Evolutionary conservation across 2,888 invertebrate genomes (phyloP).

Genomic region (Eupeodes latifasciatus): DNA sequence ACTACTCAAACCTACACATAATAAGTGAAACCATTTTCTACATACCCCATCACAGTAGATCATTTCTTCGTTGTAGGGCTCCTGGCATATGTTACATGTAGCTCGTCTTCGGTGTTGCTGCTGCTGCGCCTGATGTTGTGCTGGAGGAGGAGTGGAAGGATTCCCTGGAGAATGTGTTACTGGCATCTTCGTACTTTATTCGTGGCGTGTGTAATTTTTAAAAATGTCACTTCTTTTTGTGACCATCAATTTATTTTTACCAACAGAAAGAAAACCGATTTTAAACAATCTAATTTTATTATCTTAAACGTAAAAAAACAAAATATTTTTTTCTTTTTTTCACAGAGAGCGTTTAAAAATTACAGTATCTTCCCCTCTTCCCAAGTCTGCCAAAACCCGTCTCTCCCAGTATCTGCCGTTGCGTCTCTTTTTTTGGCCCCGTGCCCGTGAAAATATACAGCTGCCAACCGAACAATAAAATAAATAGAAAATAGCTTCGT

Average conservation of each 20-base stretch:
- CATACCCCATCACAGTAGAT: slow-evolving; percentile 13
- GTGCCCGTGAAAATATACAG: too few species aligned
- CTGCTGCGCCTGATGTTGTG: not conserved
- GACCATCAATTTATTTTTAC: not conserved
- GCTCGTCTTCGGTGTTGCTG: slow-evolving; percentile 4
- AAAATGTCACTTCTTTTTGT: slow-evolving; percentile 2
- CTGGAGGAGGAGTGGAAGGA: not conserved
- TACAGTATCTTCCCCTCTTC: too few species aligned
- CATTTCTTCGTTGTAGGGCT: slow-evolving; percentile 17
- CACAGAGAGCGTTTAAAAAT: too few species aligned
- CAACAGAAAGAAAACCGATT: too few species aligned
- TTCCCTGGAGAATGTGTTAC: slow-evolving; percentile 2
- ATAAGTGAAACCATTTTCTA: slow-evolving; percentile 14
- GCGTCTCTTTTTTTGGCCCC: too few species aligned
- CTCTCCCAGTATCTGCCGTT: too few species aligned
- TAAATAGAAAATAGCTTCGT: too few species aligned
- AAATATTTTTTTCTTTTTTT: too few species aligned
- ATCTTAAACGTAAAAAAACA: too few species aligned
- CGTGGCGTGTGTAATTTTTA: not conserved
- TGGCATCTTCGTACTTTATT: not conserved
- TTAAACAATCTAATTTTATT: too few species aligned
- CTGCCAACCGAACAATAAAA: too few species aligned
- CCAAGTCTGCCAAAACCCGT: too few species aligned
- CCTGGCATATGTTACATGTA: not conserved
- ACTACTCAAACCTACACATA: slow-evolving; percentile 17